Base-by-base conservation (phyloP, 1,140 invertebrate species). In the Drosophila repleta region DNA sequence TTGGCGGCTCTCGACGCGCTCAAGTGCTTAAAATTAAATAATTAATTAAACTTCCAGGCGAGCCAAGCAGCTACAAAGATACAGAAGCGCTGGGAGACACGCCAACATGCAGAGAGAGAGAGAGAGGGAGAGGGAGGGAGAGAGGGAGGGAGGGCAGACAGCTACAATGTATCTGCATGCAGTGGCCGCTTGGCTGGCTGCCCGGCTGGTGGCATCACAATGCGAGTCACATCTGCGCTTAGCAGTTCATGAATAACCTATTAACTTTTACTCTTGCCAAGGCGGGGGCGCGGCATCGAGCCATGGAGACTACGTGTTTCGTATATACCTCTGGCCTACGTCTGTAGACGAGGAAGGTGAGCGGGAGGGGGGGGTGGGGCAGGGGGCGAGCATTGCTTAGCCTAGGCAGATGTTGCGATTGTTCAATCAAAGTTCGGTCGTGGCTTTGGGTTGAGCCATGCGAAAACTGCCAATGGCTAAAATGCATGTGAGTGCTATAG, bases 21-120 rank as follows among this genome's bases (percentile, higher is more conserved):
- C 75, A 88, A 88, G 83, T 88, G 83, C 83, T 88, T 88, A 88
- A 88, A 88, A 88, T 88, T 88, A 88, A 88, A 88, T 88, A 88
- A 88, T 88, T 88, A 88, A 88, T 88, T 88, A 88, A 88, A 88
- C 79, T 87, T 62, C 64, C 63, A 74, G 77, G 82, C 49, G 63
- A 56, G 39, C 26, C 65, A 56, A 57, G 39, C 49, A 65, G 49
- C 49, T 49, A 57, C 57, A 48, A 53, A 51, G 32, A 35, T 24
- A 63, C 52, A 24, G 10, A 13, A 35, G 32, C 32, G 11, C 11
- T 11, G 32, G 32, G 32, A 13, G 32, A 11, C 10, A 35, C 32
- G 1, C 10, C 11, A 29, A 29, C 29, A 29, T 29, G 29, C 29
- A 7, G 21, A 46, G 21, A 8, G 17, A n/a, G 10, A 15, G 18